These are phyloP conservation scores for Platysternon megacephalum DNA, from an alignment of 2,113 vertebrate species.

Conservation along the genomic window DNA sequence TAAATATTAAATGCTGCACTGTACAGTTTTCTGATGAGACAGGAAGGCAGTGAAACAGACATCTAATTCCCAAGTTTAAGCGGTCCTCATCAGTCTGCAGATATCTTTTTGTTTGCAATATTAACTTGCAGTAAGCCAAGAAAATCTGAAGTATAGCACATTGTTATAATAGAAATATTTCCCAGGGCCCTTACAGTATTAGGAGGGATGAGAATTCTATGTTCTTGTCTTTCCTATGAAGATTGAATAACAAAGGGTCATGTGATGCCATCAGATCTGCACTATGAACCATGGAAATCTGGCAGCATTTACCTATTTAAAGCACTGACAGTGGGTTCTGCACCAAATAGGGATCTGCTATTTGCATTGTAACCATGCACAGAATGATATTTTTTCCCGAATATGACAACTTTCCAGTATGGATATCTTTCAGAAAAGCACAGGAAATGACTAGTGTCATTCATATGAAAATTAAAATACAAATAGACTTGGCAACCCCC, in stretches of 20 bases:
- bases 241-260: background rate
- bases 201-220: background rate
- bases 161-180: background rate
- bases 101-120: background rate
- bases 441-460: background rate
- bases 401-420: background rate
- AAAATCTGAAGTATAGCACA: background rate
- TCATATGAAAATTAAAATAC: background rate
- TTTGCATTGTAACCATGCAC: background rate
- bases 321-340: background rate
- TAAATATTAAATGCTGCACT: slow-evolving; percentile 7
- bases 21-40: background rate
- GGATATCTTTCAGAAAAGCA: background rate
- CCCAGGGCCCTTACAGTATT: background rate
- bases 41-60: slow-evolving; percentile 5
- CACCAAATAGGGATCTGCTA: background rate
- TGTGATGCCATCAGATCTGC: background rate
- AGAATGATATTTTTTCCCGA: background rate
- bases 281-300: background rate
- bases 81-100: slow-evolving; percentile 10
- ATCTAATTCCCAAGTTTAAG: no score
- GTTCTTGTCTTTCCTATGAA: background rate
- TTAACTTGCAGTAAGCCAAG: background rate
- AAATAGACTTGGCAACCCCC: background rate
- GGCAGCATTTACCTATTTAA: background rate